Evolutionary conservation across 2,113 vertebrate genomes (phyloP).

Genomic region (Elachura formosa): DNA sequence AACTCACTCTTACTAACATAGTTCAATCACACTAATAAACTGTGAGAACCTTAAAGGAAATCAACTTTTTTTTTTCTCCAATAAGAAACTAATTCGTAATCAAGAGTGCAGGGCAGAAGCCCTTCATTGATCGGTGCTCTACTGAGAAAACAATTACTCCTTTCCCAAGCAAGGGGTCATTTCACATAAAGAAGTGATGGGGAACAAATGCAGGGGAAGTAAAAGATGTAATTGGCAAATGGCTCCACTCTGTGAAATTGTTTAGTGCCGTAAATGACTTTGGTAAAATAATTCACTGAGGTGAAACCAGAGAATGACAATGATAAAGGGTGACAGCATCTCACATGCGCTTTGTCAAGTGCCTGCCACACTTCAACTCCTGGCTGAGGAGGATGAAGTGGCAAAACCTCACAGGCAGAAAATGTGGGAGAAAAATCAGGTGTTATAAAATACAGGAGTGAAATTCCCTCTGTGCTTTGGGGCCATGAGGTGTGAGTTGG

Average conservation of each 20-base stretch:
- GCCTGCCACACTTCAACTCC: neutral
- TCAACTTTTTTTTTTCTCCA: neutral
- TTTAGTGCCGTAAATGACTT: neutral
- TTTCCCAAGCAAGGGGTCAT: neutral
- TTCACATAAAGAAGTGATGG: neutral
- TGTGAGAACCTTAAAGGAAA: neutral
- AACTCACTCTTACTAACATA: neutral
- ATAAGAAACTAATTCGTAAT: neutral
- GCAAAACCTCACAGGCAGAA: neutral
- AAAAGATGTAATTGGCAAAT: conserved; percentile 15
- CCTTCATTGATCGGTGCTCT: neutral
- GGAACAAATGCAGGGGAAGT: neutral
- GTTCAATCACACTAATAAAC: neutral
- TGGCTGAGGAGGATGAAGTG: neutral
- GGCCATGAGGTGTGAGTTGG: neutral
- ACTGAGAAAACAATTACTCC: conserved; percentile 15
- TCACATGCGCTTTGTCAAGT: neutral
- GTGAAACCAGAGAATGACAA: neutral
- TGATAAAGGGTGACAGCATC: neutral
- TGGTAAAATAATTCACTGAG: neutral
- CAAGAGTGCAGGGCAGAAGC: neutral
- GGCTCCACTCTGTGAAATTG: neutral
- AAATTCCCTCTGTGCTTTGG: neutral
- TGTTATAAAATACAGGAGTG: neutral
- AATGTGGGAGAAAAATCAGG: neutral